A percentile compares a stretch with the other conserved stretches of the same genome.
Conservation (phyloP, 1,140 invertebrate genomes). For the Alviniconcha marisindica region DNA sequence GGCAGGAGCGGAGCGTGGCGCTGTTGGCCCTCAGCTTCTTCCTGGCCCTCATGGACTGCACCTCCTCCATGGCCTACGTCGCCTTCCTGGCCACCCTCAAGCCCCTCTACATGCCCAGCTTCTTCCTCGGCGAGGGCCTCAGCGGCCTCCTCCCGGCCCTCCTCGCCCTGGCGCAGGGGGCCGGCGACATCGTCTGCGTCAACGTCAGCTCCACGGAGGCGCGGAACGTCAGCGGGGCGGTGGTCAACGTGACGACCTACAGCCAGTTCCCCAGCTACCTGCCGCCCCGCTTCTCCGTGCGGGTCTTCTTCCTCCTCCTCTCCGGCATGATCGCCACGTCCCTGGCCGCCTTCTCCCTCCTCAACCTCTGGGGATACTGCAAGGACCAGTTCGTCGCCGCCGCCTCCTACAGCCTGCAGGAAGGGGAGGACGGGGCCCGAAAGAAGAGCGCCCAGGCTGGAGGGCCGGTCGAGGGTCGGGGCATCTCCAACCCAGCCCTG, state of each 20-base stretch:
- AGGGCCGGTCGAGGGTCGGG: neutral
- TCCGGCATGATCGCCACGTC: conserved; percentile 41
- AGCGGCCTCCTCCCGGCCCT: conserved; percentile 92
- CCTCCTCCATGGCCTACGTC: conserved; percentile 92
- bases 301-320: conserved; percentile 51
- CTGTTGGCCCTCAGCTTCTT: conserved; percentile 87
- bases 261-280: conserved; percentile 32
- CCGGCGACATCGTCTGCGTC: conserved; percentile 80
- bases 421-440: neutral
- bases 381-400: conserved; percentile 56
- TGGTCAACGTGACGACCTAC: conserved; percentile 35
- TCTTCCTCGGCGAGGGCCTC: conserved; percentile 85
- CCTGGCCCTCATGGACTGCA: conserved; percentile 90
- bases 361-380: conserved; percentile 46
- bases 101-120: conserved; percentile 82
- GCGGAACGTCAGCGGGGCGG: conserved; percentile 38
- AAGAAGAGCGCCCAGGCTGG: neutral
- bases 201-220: conserved; percentile 52
- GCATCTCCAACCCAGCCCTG: neutral
- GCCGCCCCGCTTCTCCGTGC: conserved; percentile 47
- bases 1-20: conserved; percentile 81
- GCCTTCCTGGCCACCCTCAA: conserved; percentile 91
- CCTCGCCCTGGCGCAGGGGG: conserved; percentile 87
- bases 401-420: conserved; percentile 1
- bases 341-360: conserved; percentile 39